Evolutionary conservation across 2,797 vertebrate species (phyloP).

Genomic region (Lateolabrax maculatus): DNA sequence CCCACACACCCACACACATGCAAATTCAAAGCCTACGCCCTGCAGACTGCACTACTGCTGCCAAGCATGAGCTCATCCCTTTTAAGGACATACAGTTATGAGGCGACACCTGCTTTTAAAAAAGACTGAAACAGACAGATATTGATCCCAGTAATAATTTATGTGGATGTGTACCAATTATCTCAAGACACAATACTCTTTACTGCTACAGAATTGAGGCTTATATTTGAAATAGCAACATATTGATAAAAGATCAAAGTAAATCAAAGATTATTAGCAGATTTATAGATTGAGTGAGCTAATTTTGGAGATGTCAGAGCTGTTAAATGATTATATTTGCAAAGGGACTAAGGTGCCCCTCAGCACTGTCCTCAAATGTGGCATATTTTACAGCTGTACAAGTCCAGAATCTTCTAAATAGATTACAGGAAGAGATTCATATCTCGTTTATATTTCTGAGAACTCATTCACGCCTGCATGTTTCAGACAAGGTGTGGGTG

Average conservation of each 20-base stretch:
- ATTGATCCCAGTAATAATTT: conserved; percentile 34
- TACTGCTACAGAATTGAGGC: neutral
- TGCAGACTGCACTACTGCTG: conserved; percentile 26
- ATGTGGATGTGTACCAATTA: conserved; percentile 8
- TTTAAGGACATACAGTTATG: conserved; percentile 76
- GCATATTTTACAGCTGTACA: neutral
- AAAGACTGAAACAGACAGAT: conserved; percentile 24
- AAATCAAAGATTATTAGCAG: conserved; percentile 8
- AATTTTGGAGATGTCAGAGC: conserved; percentile 1
- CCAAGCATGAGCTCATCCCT: conserved; percentile 61
- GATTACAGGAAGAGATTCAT: conserved; percentile 57
- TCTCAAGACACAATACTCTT: conserved; percentile 1
- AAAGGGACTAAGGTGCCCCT: neutral
- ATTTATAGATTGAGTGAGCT: neutral
- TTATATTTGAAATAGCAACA: neutral
- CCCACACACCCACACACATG: conserved; percentile 21
- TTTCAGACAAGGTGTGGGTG: conserved; percentile 62
- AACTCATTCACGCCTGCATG: conserved; percentile 55
- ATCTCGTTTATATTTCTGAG: conserved; percentile 61
- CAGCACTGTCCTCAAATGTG: neutral
- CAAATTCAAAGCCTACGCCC: conserved; percentile 45
- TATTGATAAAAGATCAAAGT: conserved; percentile 7
- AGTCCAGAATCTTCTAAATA: neutral
- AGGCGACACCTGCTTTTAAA: conserved; percentile 51
- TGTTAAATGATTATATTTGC: conserved; percentile 1